phyloP scores from a whole-genome alignment of 2,888 invertebrate species.

The Incurvaria masculella region DNA sequence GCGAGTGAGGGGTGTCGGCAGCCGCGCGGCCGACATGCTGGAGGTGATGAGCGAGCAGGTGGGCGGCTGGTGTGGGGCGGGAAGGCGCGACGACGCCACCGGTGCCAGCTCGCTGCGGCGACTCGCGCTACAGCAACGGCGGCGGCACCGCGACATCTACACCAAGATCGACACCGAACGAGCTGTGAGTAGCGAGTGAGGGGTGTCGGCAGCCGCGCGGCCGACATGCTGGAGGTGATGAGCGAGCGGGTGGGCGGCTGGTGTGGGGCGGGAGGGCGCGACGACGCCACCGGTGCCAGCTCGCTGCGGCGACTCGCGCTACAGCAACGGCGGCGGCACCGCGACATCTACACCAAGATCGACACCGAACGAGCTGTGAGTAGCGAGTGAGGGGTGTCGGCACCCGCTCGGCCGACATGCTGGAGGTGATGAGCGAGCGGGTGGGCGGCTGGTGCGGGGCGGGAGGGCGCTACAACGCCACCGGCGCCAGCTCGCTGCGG shows the following conservation, averaged over 20 bases:
- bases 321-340: conserved; percentile 26
- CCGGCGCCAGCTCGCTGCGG: conserved; percentile 27
- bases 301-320: conserved; percentile 35
- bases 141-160: conserved; percentile 31
- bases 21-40: conserved; percentile 54
- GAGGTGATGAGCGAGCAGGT: conserved; percentile 54
- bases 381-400: conserved; percentile 17
- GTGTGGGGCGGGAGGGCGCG: too few species aligned
- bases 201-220: conserved; percentile 41
- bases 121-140: conserved; percentile 31
- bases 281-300: conserved; percentile 27
- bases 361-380: conserved; percentile 36
- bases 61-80: conserved; percentile 52
- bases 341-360: conserved; percentile 33
- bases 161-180: conserved; percentile 34
- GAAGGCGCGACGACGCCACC: conserved; percentile 33
- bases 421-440: conserved; percentile 53
- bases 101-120: conserved; percentile 30
- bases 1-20: conserved; percentile 20
- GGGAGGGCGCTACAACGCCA: conserved; percentile 34
- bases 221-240: conserved; percentile 56
- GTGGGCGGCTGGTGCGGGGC: conserved; percentile 53
- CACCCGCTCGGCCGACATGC: conserved; percentile 54
- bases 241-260: conserved; percentile 52
- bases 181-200: conserved; percentile 29